These are phyloP conservation scores for Leptinotarsa peninsularis DNA, from an alignment of 2,888 invertebrate genomes.

Conservation along the genomic window DNA sequence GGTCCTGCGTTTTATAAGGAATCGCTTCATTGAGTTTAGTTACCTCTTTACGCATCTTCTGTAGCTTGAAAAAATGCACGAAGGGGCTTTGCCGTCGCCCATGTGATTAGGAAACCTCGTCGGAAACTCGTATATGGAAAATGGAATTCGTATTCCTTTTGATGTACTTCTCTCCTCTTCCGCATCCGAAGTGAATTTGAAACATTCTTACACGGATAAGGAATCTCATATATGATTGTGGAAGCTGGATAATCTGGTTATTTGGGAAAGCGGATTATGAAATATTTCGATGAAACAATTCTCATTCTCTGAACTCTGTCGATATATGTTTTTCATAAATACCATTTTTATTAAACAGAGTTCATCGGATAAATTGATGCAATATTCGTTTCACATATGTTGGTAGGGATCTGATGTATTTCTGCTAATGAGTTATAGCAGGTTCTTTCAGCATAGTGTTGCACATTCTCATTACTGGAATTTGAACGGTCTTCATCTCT, in stretches of 20 bases:
- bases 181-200: neutral
- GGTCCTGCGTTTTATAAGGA: conserved; percentile 47
- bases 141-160: conserved; percentile 12
- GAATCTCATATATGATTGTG: neutral
- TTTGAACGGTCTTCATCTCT: no score
- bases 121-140: conserved; percentile 12
- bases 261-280: neutral
- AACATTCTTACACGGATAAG: neutral
- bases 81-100: neutral
- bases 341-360: neutral
- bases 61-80: conserved; percentile 12
- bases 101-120: conserved; percentile 14
- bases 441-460: no score
- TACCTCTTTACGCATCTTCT: conserved; percentile 24
- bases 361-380: no score
- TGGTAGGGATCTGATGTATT: no score
- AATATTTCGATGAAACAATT: neutral
- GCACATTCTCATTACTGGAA: no score
- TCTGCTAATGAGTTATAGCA: no score
- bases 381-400: no score
- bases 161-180: neutral
- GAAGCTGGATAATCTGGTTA: neutral
- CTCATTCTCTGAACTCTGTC: neutral
- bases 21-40: conserved; percentile 30
- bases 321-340: neutral